A percentile compares a stretch with the other conserved stretches of the same genome.
These are phyloP conservation scores for silkworm (Bombyx mori) DNA, from an alignment of 1,140 invertebrate genomes.

Conservation along the genomic window DNA sequence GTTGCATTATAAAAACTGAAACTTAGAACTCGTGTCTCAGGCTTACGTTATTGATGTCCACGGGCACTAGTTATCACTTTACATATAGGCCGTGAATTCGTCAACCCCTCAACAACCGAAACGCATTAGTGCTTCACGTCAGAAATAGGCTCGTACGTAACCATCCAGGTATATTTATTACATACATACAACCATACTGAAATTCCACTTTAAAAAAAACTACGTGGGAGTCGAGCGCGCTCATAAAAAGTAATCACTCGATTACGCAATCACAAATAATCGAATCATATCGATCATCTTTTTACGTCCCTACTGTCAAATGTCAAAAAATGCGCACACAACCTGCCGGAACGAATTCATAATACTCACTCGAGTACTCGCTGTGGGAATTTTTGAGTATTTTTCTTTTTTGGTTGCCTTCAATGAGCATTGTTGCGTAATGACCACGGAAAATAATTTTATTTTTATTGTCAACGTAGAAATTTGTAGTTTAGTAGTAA, in stretches of 20 bases:
- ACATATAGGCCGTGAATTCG: too few relatives aligned
- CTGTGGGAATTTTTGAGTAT: conserved; percentile 43
- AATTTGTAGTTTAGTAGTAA: too few relatives aligned
- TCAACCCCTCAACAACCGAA: too few relatives aligned
- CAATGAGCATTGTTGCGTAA: conserved; percentile 53
- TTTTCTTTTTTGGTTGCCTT: conserved; percentile 37
- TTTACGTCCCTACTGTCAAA: conserved; percentile 29
- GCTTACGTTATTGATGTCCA: too few relatives aligned
- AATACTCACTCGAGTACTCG: conserved; percentile 22
- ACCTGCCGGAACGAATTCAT: conserved; percentile 46
- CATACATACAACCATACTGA: not conserved
- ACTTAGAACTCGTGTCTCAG: too few relatives aligned
- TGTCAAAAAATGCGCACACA: conserved; percentile 28
- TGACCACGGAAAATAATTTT: conserved; percentile 54
- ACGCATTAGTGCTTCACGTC: too few relatives aligned
- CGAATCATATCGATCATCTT: conserved; percentile 57
- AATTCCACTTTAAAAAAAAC: too few relatives aligned
- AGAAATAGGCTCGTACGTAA: too few relatives aligned
- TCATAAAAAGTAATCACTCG: conserved; percentile 19
- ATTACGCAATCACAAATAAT: conserved; percentile 52
- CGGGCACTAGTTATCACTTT: too few relatives aligned
- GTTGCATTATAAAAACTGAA: too few relatives aligned
- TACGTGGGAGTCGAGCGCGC: conserved; percentile 42
- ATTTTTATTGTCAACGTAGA: conserved; percentile 47
- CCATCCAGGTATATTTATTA: not conserved